Evolutionary conservation across 2,113 vertebrate genomes (phyloP), one percentile per base, ranked within the genome.

Genomic region (Rana temporaria): DNA sequence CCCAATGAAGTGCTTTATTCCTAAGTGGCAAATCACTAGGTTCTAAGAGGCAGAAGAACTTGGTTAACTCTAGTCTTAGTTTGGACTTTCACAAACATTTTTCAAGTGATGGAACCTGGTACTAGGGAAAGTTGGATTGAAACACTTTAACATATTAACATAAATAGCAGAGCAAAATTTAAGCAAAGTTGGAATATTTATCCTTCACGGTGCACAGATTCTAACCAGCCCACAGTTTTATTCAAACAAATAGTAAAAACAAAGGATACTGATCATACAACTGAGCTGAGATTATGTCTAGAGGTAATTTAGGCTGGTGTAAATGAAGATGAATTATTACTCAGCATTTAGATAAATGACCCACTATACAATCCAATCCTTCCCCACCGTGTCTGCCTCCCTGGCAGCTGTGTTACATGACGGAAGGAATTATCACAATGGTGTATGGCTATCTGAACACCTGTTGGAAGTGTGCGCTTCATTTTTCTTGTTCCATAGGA

Each of bases 401-500:
- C 67, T 11, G 52, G 62, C 81, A 83, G 52, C 81, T 83, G 81
- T 60, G 26, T 68, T 60, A 68, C 30, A 66, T 42, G 63, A 68
- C 71, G 12, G 53, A 68, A 72, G 81, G 81, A 83, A 75, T 83
- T 68, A 67, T 66, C 30, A 68, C 62, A 83, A 83, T 76, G 72
- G 30, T 20, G 56, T 63, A 22, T 34, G 30, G 64, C 71, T 34
- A 53, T 76, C 65, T 60, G 26, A 68, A 76, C 81, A 83, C 81
- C 81, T 83, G 81, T 83, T 76, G 62, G 63, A 76, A 83, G 81
- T 56, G 72, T 52, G 81, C 64, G 30, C 53, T 75, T 83, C 71
- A 83, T 83, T 83, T 83, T 76, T 83, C 81, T 76, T 83, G 72
- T 66, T 83, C 71, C 55, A 48, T 57, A n/a, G 34, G 55, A 76